Evolutionary conservation across 2,888 invertebrate genomes (phyloP).

Genomic region (Sicus ferrugineus): DNA sequence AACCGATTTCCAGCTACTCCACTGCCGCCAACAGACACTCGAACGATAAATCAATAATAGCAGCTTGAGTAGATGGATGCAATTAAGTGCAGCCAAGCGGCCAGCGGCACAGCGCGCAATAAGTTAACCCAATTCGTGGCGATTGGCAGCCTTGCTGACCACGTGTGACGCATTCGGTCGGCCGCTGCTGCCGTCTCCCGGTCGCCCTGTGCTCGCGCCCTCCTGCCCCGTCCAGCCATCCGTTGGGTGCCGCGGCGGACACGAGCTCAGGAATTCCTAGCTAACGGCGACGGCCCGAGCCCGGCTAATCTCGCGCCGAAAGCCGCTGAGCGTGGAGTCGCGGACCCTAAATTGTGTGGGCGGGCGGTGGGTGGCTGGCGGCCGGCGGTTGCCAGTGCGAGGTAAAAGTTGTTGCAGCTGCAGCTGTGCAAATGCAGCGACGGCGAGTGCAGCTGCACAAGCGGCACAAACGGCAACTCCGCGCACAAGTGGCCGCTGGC

Average conservation of each 20-base stretch:
- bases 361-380: not conserved
- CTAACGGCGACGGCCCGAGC: slow-evolving; percentile 1
- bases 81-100: slow-evolving; percentile 13
- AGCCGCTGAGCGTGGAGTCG: not conserved
- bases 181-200: not conserved
- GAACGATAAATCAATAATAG: slow-evolving; percentile 1
- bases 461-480: not conserved
- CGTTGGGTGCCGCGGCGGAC: not conserved
- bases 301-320: not conserved
- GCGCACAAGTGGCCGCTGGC: not conserved
- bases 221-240: not conserved
- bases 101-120: slow-evolving; percentile 1
- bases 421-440: slow-evolving; percentile 1
- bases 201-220: not conserved
- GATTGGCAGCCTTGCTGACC: slow-evolving; percentile 4
- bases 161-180: slow-evolving; percentile 18
- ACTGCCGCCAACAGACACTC: not conserved
- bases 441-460: slow-evolving; percentile 5
- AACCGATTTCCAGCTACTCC: too few species aligned
- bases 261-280: slow-evolving; percentile 1
- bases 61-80: not conserved
- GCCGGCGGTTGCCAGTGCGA: not conserved
- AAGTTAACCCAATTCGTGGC: slow-evolving; percentile 27
- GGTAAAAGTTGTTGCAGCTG: not conserved
- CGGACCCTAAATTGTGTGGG: slow-evolving; percentile 17